A percentile compares a stretch with the other conserved stretches of the same genome.
phyloP scores from a whole-genome alignment of 2,797 vertebrate genomes.

The Tokudaia tokunoshimensis region DNA sequence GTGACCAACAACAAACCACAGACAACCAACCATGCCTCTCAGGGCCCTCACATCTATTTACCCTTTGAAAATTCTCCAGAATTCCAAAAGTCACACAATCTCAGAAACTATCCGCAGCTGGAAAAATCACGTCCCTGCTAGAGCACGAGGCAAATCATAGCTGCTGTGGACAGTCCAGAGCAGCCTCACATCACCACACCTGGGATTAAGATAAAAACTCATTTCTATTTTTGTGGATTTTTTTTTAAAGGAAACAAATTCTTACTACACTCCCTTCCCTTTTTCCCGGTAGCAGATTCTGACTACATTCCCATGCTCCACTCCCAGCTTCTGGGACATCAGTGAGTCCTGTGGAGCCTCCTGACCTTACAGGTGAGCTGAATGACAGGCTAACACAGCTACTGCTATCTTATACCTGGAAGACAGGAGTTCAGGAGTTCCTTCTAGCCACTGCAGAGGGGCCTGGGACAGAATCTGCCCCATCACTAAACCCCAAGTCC shows the following conservation, averaged over 20 bases:
- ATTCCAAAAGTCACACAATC: background rate
- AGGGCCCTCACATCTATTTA: background rate
- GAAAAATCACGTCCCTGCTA: background rate
- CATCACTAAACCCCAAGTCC: background rate
- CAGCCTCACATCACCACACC: background rate
- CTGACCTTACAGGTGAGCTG: background rate
- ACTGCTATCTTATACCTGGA: background rate
- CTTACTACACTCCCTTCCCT: background rate
- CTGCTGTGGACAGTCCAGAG: background rate
- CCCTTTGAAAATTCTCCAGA: background rate
- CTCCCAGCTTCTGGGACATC: background rate
- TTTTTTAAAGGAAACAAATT: background rate
- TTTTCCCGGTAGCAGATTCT: background rate
- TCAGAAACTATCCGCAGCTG: background rate
- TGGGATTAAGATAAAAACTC: background rate
- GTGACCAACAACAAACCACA: background rate
- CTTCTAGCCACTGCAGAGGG: background rate
- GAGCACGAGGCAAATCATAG: background rate
- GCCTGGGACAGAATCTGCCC: background rate
- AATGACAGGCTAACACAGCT: too few relatives aligned
- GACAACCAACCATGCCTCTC: background rate
- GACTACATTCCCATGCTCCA: background rate
- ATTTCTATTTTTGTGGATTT: background rate
- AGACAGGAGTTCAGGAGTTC: background rate
- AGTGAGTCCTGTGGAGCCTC: accelerated